Conservation (phyloP, 1,140 invertebrate genomes). For the Drosophila kohkoa region DNA sequence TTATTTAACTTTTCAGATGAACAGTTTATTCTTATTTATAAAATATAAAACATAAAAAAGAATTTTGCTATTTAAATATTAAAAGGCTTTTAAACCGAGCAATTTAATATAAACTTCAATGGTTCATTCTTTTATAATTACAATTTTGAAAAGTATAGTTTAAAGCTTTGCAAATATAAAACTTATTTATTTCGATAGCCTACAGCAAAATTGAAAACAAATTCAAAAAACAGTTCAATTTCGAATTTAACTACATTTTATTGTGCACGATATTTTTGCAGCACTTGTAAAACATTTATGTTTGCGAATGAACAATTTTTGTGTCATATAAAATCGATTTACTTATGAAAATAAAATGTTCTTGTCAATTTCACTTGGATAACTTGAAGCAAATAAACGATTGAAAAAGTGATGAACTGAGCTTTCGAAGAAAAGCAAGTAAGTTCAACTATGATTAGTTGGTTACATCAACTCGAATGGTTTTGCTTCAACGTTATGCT, state of each 20-base stretch:
- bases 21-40: too few relatives aligned
- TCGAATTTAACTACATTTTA: too few relatives aligned
- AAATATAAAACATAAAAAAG: too few relatives aligned
- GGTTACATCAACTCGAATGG: neutral
- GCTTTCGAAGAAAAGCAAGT: neutral
- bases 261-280: neutral
- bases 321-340: neutral
- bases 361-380: neutral
- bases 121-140: too few relatives aligned
- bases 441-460: constrained; percentile 6
- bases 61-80: too few relatives aligned
- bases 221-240: neutral
- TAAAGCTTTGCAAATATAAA: too few relatives aligned
- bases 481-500: neutral
- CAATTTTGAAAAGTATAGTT: too few relatives aligned
- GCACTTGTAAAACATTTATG: neutral
- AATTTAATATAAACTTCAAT: too few relatives aligned
- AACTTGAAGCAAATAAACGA: neutral
- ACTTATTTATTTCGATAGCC: too few relatives aligned
- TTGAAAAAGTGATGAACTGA: neutral
- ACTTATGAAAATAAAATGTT: neutral
- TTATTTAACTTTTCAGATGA: too few relatives aligned
- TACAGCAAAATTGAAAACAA: neutral
- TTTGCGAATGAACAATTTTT: neutral
- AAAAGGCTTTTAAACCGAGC: too few relatives aligned